These are phyloP conservation scores for Pocillopora verrucosa DNA, from an alignment of 64 coral and sea anemone species.

Conservation along the genomic window DNA sequence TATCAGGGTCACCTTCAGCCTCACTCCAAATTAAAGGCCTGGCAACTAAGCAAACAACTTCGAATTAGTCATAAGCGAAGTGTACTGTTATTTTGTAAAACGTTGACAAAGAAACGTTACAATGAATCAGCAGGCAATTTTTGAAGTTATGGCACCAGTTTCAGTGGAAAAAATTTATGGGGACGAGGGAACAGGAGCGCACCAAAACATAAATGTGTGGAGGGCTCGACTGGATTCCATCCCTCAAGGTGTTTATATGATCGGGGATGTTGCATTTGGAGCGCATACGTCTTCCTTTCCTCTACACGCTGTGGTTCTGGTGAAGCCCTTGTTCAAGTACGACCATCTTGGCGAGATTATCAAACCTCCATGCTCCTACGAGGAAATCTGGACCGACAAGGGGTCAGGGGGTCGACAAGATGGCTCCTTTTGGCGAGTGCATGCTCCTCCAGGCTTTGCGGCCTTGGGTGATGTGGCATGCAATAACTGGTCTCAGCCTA, in stretches of 20 bases:
- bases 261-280: background rate
- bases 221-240: background rate
- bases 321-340: background rate
- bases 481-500: background rate
- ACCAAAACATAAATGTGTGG: background rate
- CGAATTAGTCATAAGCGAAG: too few relatives aligned
- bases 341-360: background rate
- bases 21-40: too few relatives aligned
- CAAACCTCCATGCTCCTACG: background rate
- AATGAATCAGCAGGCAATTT: background rate
- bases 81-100: too few relatives aligned
- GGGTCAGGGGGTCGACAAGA: background rate
- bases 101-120: too few relatives aligned
- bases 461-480: conserved; percentile 16
- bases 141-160: background rate
- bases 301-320: background rate
- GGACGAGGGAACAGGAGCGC: background rate
- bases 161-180: background rate
- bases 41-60: too few relatives aligned
- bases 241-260: conserved; percentile 1
- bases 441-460: background rate
- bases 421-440: background rate
- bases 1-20: too few relatives aligned
- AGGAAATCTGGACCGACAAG: background rate
- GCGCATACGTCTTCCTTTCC: background rate